These are phyloP conservation scores for Hippoglossus hippoglossus DNA, from an alignment of 2,797 vertebrate species.

Conservation along the genomic window DNA sequence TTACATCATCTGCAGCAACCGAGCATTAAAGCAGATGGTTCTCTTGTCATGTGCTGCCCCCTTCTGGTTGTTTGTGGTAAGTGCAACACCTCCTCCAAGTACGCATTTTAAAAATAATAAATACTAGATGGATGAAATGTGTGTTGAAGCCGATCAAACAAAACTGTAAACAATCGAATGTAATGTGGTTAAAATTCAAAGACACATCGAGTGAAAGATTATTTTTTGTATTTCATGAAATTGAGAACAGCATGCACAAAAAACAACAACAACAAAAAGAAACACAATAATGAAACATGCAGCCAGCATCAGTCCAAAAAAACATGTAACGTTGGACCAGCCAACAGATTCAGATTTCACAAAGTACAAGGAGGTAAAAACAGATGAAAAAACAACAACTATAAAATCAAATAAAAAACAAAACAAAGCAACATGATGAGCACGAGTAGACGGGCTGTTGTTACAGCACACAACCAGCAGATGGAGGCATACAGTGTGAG, in stretches of 20 bases:
- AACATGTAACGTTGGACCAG: constrained; percentile 67
- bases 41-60: constrained; percentile 45
- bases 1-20: constrained; percentile 39
- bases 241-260: constrained; percentile 59
- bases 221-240: constrained; percentile 61
- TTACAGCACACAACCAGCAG: constrained; percentile 72
- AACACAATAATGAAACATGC: constrained; percentile 63
- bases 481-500: constrained; percentile 67
- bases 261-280: constrained; percentile 8
- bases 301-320: constrained; percentile 22
- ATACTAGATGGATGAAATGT: background rate
- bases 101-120: background rate
- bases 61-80: constrained; percentile 49
- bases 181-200: background rate
- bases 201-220: constrained; percentile 29
- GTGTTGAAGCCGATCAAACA: background rate
- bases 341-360: constrained; percentile 57
- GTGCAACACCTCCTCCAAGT: constrained; percentile 30
- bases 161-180: background rate
- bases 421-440: constrained; percentile 13
- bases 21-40: background rate
- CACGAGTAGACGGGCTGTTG: constrained; percentile 24
- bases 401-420: background rate
- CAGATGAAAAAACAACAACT: constrained; percentile 7
- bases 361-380: constrained; percentile 27